Evolutionary conservation across 92 coral and sea anemone species (phyloP).

Genomic region (Epizoanthus stellaris): DNA sequence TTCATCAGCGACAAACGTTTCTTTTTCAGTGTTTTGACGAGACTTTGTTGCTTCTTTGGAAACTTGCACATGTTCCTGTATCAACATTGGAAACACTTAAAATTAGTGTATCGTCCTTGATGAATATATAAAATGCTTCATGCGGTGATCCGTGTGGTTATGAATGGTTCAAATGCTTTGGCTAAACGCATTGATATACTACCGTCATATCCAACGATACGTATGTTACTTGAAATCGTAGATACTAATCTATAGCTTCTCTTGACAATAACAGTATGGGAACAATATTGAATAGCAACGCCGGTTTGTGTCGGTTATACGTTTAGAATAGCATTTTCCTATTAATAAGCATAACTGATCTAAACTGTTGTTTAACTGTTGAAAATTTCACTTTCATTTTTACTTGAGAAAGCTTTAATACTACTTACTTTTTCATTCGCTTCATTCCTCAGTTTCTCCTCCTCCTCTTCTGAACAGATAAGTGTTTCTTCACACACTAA

Average conservation of each 20-base stretch:
- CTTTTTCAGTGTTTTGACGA: not conserved
- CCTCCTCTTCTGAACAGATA: not conserved
- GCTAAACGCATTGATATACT: too few species aligned
- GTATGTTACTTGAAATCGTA: too few species aligned
- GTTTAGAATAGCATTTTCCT: too few species aligned
- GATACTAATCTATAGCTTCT: too few species aligned
- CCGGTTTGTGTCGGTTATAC: too few species aligned
- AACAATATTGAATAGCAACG: too few species aligned
- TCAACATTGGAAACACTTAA: not conserved
- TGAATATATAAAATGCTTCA: not conserved
- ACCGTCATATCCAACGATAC: too few species aligned
- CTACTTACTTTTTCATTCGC: not conserved
- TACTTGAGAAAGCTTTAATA: not conserved
- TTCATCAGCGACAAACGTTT: not conserved
- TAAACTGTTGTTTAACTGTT: not conserved
- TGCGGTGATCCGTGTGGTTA: not conserved
- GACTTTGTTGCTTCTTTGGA: not conserved
- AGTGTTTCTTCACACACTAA: not conserved
- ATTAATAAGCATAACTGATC: not conserved
- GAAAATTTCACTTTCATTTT: not conserved
- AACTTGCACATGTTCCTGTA: not conserved
- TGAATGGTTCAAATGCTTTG: not conserved
- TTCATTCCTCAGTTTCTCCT: not conserved
- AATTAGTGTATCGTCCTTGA: not conserved
- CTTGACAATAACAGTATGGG: too few species aligned